Conservation (phyloP, 2,888 invertebrate genomes). For the Ligdia adustata region DNA sequence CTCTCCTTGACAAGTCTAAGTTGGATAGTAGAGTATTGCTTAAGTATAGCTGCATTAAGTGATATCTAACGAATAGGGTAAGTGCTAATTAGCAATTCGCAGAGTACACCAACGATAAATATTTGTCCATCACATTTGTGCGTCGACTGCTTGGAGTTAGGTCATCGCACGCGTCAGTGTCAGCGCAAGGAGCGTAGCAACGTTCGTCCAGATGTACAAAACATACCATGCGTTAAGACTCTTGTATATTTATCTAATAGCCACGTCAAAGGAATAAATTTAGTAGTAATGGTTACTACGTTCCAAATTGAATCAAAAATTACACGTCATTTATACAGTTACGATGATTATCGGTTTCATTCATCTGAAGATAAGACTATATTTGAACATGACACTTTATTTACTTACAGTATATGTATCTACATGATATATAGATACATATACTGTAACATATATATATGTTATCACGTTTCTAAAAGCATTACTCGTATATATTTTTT, state of each 20-base stretch:
- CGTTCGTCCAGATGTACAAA: slow-evolving; percentile 62
- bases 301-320: slow-evolving; percentile 15
- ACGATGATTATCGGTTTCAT: slow-evolving; percentile 25
- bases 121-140: slow-evolving; percentile 27
- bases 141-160: slow-evolving; percentile 33
- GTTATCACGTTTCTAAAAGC: too few relatives aligned
- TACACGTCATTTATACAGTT: slow-evolving; percentile 18
- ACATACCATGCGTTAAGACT: slow-evolving; percentile 41
- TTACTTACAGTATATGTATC: too few relatives aligned
- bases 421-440: too few relatives aligned
- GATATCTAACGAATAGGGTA: slow-evolving; percentile 7
- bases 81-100: slow-evolving; percentile 3
- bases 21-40: too few relatives aligned
- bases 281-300: slow-evolving; percentile 47
- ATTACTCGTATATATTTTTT: too few relatives aligned
- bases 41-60: too few relatives aligned
- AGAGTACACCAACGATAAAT: slow-evolving; percentile 19
- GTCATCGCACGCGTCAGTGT: slow-evolving; percentile 49
- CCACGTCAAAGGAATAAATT: slow-evolving; percentile 53
- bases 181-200: slow-evolving; percentile 24
- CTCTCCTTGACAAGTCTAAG: too few relatives aligned
- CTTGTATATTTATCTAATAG: slow-evolving; percentile 52
- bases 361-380: too few relatives aligned
- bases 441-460: too few relatives aligned
- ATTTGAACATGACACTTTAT: too few relatives aligned